These are phyloP conservation scores for Centropristis striata DNA, from an alignment of 2,113 vertebrate species.

Conservation along the genomic window DNA sequence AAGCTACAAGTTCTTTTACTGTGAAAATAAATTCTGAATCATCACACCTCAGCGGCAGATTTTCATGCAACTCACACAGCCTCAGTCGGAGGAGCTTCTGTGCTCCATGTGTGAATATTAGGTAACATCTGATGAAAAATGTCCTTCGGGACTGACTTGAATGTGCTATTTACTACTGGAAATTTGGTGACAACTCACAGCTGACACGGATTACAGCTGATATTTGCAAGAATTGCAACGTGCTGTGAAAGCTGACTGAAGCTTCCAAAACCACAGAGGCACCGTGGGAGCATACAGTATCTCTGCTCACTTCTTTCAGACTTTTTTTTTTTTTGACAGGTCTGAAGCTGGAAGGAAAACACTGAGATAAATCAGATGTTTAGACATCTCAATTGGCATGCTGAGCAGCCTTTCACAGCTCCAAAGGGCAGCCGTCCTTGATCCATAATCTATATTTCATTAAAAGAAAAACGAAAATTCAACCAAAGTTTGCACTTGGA, in stretches of 20 bases:
- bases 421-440: constrained; percentile 12
- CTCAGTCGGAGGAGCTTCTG: not conserved
- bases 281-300: not conserved
- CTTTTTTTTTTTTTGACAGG: constrained; percentile 13
- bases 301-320: not conserved
- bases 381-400: not conserved
- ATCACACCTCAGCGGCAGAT: not conserved
- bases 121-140: not conserved
- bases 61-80: not conserved
- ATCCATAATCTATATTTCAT: constrained; percentile 15
- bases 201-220: constrained; percentile 11
- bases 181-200: constrained; percentile 2
- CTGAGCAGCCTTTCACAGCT: constrained; percentile 7
- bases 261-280: not conserved
- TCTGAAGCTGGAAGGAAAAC: not conserved
- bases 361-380: constrained; percentile 8
- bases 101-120: not conserved
- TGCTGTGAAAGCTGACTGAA: not conserved
- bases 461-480: not conserved
- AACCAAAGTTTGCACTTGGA: not conserved
- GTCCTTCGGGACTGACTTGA: not conserved
- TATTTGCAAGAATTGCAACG: not conserved
- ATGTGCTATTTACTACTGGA: not conserved
- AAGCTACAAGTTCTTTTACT: not conserved
- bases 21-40: not conserved